Base-by-base conservation (phyloP, 2,888 invertebrate species). In the Phlogophora meticulosa region DNA sequence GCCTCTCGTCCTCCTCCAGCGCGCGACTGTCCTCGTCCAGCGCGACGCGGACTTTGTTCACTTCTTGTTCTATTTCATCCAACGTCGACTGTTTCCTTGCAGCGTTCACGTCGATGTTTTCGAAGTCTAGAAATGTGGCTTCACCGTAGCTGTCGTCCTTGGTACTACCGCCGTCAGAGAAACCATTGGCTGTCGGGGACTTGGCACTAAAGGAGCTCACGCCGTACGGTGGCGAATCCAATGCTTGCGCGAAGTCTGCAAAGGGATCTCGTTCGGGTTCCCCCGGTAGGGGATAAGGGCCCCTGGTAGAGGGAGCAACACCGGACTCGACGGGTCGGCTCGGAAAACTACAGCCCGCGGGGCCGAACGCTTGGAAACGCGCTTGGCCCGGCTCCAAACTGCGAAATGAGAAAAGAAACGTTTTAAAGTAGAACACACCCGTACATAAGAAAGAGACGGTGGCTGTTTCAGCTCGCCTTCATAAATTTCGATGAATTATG, bases 381-480 rank as follows among this genome's bases (percentile, higher is more conserved):
- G 91, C 91, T 96, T 96, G 96, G 95, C 96, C 92, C 94, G 94
- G 92, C 93, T 96, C 95, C 96, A 96, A 96, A 91, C 95, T 95
- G 96, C 92, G 93, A 95, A 95, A 95, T 94, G 95, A 94, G 95
- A 95, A 95, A 95, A 95, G 94, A 94, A 94, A 94, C 88, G 89
- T 85, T 91, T 92, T 92, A 93, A 94, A 93, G 92, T 92, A 91
- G 89, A 91, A 87, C 92, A 85, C 85, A 86, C 80, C 87, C 89
- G 88, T 92, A 92, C 87, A 93, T 88, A 88, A 92, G 95, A 95
- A 85, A 93, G 95, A 93, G 95, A 95, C 88, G 90, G 91, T 83
- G 72, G 89, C 84, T 83, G 88, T 92, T 92, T 92, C 90, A 87
- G 90, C 87, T 88, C 89, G 88, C 88, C 90, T 92, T 91, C 90